Conservation (phyloP, 2,888 invertebrate species). For the Lagria hirta region DNA sequence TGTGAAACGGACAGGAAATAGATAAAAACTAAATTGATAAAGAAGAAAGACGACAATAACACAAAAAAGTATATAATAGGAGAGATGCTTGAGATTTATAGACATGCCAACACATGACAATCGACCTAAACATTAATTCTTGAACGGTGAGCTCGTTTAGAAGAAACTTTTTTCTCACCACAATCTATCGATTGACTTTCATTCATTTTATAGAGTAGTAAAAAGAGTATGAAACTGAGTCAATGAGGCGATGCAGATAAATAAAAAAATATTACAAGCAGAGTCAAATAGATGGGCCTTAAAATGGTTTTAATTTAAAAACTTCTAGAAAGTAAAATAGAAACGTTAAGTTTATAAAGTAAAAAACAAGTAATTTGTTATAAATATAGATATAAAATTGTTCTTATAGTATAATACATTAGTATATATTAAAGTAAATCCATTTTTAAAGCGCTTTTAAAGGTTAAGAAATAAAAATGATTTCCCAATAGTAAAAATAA, state of each 20-base stretch:
- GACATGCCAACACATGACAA: constrained; percentile 43
- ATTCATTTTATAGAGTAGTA: constrained; percentile 11
- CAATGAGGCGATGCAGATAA: constrained; percentile 7
- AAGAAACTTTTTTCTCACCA: constrained; percentile 16
- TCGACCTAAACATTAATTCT: constrained; percentile 41
- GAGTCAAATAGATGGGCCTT: too few relatives aligned
- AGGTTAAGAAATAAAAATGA: too few relatives aligned
- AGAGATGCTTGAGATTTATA: constrained; percentile 42
- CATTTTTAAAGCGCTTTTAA: too few relatives aligned
- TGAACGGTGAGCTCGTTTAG: constrained; percentile 25
- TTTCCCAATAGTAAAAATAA: too few relatives aligned
- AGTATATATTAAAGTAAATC: too few relatives aligned
- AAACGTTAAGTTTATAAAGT: too few relatives aligned
- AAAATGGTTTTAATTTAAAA: too few relatives aligned
- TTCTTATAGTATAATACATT: too few relatives aligned
- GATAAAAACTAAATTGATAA: constrained; percentile 43
- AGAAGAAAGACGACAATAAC: constrained; percentile 34
- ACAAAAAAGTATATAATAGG: constrained; percentile 39
- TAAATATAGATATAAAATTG: too few relatives aligned
- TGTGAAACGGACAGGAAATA: constrained; percentile 42
- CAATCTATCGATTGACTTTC: constrained; percentile 19
- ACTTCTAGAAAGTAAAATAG: too few relatives aligned
- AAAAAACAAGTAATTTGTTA: too few relatives aligned
- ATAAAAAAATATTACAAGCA: too few relatives aligned
- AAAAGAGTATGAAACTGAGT: constrained; percentile 10